Evolutionary conservation across 2,888 invertebrate genomes (phyloP).

Genomic region (Limnephilus rhombicus): DNA sequence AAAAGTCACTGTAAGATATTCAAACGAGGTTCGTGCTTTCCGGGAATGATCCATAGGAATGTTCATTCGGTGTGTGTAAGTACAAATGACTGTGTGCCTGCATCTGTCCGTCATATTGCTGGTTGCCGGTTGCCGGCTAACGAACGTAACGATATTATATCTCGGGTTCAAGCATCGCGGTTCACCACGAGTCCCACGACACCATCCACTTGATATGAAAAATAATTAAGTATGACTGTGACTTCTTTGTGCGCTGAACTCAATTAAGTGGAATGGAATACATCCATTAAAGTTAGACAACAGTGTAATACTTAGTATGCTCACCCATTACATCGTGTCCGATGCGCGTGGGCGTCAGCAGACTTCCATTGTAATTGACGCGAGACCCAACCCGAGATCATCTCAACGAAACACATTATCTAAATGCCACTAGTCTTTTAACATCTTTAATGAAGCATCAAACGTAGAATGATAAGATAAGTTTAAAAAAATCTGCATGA

Average conservation of each 20-base stretch:
- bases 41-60: neutral
- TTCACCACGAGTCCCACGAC: constrained; percentile 10
- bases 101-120: neutral
- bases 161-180: constrained; percentile 31
- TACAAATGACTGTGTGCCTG: neutral
- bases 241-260: constrained; percentile 37
- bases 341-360: constrained; percentile 19
- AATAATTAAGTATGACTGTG: constrained; percentile 19
- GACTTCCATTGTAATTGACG: neutral
- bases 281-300: constrained; percentile 31
- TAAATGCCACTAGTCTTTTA: neutral
- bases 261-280: constrained; percentile 33
- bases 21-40: neutral
- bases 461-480: neutral
- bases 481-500: neutral
- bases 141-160: neutral
- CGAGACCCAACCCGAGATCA: neutral
- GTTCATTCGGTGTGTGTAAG: neutral
- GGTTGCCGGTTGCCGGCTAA: neutral
- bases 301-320: neutral
- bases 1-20: neutral
- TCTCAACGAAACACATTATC: neutral
- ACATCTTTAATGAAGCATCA: no score
- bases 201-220: constrained; percentile 31
- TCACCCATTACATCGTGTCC: neutral